These are phyloP conservation scores for Hippocampus kuda DNA, from an alignment of 2,797 vertebrate species.

Conservation along the genomic window DNA sequence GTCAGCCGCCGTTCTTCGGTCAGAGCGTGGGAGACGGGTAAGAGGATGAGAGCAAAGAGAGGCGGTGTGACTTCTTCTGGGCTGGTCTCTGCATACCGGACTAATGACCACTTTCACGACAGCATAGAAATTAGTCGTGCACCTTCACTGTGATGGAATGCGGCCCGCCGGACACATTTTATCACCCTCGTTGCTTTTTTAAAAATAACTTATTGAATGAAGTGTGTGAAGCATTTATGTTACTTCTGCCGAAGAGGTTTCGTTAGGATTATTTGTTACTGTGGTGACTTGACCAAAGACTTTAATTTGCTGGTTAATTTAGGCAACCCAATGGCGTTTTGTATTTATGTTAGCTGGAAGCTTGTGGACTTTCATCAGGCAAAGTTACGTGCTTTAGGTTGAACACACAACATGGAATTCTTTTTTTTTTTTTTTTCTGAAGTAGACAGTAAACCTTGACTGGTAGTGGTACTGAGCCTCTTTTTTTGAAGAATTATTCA, in stretches of 20 bases:
- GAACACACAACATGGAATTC: too few species aligned
- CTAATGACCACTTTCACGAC: slow-evolving; percentile 65
- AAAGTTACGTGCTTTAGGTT: too few species aligned
- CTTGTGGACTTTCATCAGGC: too few species aligned
- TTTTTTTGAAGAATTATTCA: too few species aligned
- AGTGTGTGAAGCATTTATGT: neutral
- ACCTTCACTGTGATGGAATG: neutral
- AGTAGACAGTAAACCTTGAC: too few species aligned
- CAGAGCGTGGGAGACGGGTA: slow-evolving; percentile 53
- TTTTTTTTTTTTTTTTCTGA: too few species aligned
- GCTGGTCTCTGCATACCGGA: slow-evolving; percentile 66
- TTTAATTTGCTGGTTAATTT: too few species aligned
- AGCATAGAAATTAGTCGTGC: slow-evolving; percentile 24
- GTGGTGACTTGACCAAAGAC: too few species aligned
- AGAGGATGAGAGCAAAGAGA: slow-evolving; percentile 24
- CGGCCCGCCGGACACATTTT: neutral
- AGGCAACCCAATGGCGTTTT: too few species aligned
- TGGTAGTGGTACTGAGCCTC: too few species aligned
- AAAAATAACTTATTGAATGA: neutral
- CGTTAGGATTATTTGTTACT: neutral
- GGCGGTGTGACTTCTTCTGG: slow-evolving; percentile 29
- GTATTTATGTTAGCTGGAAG: too few species aligned
- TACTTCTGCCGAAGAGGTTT: neutral
- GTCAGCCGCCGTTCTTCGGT: slow-evolving; percentile 44
- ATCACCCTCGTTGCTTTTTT: neutral